These are phyloP conservation scores for Danaus melanippus DNA, from an alignment of 1,140 invertebrate species.

Conservation along the genomic window DNA sequence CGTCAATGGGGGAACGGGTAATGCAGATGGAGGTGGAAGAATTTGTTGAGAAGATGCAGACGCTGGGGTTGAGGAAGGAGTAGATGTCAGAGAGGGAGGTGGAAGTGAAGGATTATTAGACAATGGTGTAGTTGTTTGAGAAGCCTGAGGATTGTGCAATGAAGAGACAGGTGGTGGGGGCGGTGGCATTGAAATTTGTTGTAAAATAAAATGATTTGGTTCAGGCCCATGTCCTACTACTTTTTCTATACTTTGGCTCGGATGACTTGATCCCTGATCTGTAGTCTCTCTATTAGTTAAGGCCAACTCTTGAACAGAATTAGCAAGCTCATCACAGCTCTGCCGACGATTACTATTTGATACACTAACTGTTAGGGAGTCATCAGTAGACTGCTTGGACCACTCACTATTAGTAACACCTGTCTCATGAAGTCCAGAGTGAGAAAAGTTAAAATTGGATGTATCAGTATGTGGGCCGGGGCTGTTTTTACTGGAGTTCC, in stretches of 20 bases:
- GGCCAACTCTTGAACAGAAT: constrained; percentile 49
- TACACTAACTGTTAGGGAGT: constrained; percentile 22
- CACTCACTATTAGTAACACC: constrained; percentile 41
- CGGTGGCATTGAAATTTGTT: constrained; percentile 24
- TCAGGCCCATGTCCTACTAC: constrained; percentile 16
- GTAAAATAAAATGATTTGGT: constrained; percentile 14
- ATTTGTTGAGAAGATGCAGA: constrained; percentile 14
- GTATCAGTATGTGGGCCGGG: constrained; percentile 57
- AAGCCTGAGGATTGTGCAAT: constrained; percentile 17
- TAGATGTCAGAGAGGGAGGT: constrained; percentile 21
- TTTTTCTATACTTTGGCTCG: constrained; percentile 12
- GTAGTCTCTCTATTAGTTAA: constrained; percentile 39
- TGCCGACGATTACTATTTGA: constrained; percentile 30
- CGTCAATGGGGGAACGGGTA: constrained; percentile 27
- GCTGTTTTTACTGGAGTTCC: constrained; percentile 70
- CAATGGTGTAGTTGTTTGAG: constrained; percentile 11
- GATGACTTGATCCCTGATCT: constrained; percentile 10
- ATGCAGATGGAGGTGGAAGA: constrained; percentile 12
- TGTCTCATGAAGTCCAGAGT: constrained; percentile 35
- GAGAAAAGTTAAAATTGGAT: constrained; percentile 57
- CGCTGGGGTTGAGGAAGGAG: constrained; percentile 24
- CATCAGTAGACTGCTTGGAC: constrained; percentile 38
- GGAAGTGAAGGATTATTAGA: constrained; percentile 12
- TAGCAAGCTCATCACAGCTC: constrained; percentile 41
- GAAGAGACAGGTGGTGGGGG: constrained; percentile 21